Evolutionary conservation across 2,797 vertebrate genomes (phyloP), one percentile per base, ranked within the genome.

Genomic region (Tapera naevia): DNA sequence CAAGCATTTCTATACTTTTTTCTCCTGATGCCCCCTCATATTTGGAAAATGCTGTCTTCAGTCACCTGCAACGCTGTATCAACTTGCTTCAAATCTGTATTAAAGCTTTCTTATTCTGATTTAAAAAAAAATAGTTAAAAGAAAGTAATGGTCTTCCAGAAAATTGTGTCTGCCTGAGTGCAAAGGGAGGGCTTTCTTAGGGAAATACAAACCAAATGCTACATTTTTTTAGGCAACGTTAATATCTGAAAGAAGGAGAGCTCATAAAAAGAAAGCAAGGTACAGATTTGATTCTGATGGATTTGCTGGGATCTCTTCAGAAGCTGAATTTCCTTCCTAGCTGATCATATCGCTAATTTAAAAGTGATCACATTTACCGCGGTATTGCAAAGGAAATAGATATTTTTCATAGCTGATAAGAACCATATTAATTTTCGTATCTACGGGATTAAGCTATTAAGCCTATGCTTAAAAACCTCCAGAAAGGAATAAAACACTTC

Each of bases 401-500:
- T 86, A 58, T 89, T 96, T 95, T 82, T 78, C 91, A 72, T 39
- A 86, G 24, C 27, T 91, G 43, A 92, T 84, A 69, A 51, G 51
- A 91, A 66, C n/a, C 48, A 4, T 61, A 56, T 92, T 94, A 17
- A 23, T 94, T 94, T 60, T 85, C 33, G 65, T 50, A 91, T 23
- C 15, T 5, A 80, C 48, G 87, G 66, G 60, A 92, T 94, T 76
- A 94, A 96, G 58, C 43, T 25, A 62, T 80, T 89, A 73, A 89
- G 10, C 37, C 39, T 89, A 50, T 33, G 61, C 45, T 88, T 82
- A 56, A 91, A 91, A 85, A 48, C 12, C 41, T 67, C 37, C 41
- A 48, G 62, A 96, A 94, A 95, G 74, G 57, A 89, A 60, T 22
- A 95, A 95, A 96, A 87, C 3, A 1, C 58, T 70, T 73, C 58